Evolutionary conservation across 2,797 vertebrate species (phyloP), one percentile per base, ranked within the genome.

Genomic region (Ciconia nigra): DNA sequence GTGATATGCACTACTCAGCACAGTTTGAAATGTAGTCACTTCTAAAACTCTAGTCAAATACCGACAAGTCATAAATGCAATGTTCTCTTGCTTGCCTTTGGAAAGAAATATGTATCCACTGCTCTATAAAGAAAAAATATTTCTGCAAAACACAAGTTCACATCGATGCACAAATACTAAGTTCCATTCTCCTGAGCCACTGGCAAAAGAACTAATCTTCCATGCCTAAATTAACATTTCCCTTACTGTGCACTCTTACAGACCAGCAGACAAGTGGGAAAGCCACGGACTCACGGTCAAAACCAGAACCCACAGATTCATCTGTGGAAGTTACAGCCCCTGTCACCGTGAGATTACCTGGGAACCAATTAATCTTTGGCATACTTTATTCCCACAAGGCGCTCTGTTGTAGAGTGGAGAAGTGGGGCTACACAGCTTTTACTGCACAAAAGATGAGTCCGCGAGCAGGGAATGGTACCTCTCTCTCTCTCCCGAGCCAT

Each of bases 201-300:
- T 66, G 59, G 55, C 51, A 87, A 41, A 83, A 63, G 51, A 22
- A 83, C 1, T 0, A 39, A n/a, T 12, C 26, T 76, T 79, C 62
- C 55, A 44, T 21, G 33, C 46, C 81, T 52, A 83, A 62, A 85
- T 59, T 31, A 79, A 42, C 49, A 71, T 80, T 62, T 84, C 55
- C 78, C 44, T 28, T 83, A 24, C 39, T 5, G 3, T 7, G 15
- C 17, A 41, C 47, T 85, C 13, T 66, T 18, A n/a, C 5, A 51
- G 62, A 42, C 66, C 66, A 84, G 41, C 46, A 61, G 0, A 0
- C 13, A 89, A 71, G 8, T 0, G 1, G 54, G 39, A 92, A 59
- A 82, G 37, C 44, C 1, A 1, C 0, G 0, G 62, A 35, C 18
- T 79, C 70, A 16, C 0, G 0, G 66, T 46, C 73, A 67, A 79